Percentiles rank a stretch among this genome's conserved stretches.
Evolutionary conservation across 1,140 invertebrate species (phyloP).

Genomic region (Druon quercuslanigerum): DNA sequence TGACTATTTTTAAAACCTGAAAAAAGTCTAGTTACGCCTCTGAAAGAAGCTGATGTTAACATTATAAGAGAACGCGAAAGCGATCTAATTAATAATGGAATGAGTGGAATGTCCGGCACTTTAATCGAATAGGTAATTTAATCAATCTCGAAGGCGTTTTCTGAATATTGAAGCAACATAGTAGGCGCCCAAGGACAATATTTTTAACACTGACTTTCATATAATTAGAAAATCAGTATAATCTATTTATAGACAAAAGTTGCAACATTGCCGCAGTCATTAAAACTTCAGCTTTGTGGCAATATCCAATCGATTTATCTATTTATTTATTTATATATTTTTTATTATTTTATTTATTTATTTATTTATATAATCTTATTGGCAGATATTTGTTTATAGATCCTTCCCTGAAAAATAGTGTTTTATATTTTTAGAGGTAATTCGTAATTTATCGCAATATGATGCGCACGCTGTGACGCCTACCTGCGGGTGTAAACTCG

Average conservation of each 20-base stretch:
- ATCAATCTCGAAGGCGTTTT: background rate
- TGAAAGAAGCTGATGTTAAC: background rate
- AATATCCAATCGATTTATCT: too few relatives aligned
- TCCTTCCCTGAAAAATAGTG: background rate
- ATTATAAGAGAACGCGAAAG: background rate
- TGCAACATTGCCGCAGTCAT: too few relatives aligned
- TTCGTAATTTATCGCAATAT: background rate
- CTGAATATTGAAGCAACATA: background rate
- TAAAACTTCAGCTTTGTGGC: too few relatives aligned
- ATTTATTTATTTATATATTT: too few relatives aligned
- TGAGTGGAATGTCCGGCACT: conserved; percentile 6
- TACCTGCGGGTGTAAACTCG: background rate
- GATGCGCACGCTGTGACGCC: background rate
- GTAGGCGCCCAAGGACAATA: background rate
- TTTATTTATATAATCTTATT: too few relatives aligned
- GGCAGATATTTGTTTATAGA: too few relatives aligned
- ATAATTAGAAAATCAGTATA: conserved; percentile 10
- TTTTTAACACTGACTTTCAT: background rate
- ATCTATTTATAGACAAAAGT: background rate
- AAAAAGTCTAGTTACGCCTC: too few relatives aligned
- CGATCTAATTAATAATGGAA: conserved; percentile 2
- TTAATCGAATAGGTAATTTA: conserved; percentile 16
- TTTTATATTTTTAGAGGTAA: background rate
- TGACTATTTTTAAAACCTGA: too few relatives aligned
- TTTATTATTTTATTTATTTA: too few relatives aligned